Conservation (phyloP, 35 echinoderm and acorn worm species). For the Ophiothrix spiculata region DNA sequence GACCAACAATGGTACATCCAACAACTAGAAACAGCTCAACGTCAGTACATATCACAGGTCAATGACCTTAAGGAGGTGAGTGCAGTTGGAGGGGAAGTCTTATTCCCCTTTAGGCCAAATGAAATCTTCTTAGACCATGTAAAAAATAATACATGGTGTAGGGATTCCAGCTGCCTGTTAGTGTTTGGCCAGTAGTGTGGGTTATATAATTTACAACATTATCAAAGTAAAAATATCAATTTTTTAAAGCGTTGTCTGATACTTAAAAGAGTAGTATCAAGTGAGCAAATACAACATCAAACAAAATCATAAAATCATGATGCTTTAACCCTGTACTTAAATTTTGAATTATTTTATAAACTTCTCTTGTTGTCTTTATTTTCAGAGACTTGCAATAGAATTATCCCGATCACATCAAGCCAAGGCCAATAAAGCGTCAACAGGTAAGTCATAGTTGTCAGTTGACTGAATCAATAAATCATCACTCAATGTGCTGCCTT, state of each 20-base stretch:
- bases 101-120: too few species aligned
- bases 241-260: too few species aligned
- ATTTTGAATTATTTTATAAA: background rate
- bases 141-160: too few species aligned
- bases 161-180: too few species aligned
- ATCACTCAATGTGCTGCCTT: background rate
- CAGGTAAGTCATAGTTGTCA: constrained; percentile 60
- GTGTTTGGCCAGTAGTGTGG: too few species aligned
- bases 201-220: too few species aligned
- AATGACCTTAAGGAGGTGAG: constrained; percentile 88
- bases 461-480: background rate
- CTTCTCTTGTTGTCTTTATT: background rate
- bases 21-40: constrained; percentile 76
- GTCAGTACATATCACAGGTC: constrained; percentile 66
- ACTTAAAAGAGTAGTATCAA: too few species aligned
- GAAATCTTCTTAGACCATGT: too few species aligned
- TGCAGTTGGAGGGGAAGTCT: background rate
- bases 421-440: constrained; percentile 40
- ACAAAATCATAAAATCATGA: too few species aligned
- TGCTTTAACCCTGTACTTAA: background rate
- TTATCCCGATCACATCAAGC: constrained; percentile 69
- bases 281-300: too few species aligned
- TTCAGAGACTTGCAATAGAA: constrained; percentile 81
- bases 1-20: constrained; percentile 98
- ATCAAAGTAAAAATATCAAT: too few species aligned